Evolutionary conservation across 2,888 invertebrate species (phyloP).

Genomic region (Gastracanthus pulcherrimus): DNA sequence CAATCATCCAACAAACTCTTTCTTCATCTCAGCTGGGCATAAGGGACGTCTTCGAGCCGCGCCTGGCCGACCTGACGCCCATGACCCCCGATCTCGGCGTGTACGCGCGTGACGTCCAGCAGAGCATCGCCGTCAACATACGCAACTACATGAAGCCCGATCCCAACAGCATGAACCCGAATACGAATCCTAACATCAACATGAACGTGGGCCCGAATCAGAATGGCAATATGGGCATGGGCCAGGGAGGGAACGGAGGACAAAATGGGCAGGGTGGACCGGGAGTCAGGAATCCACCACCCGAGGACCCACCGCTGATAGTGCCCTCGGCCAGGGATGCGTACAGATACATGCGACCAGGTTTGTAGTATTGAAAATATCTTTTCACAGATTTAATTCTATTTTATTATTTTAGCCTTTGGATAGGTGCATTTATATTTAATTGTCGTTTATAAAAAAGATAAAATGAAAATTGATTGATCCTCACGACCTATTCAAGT

Average conservation of each 20-base stretch:
- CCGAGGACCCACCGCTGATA: constrained; percentile 2
- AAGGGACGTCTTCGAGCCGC: constrained; percentile 88
- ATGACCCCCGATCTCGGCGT: constrained; percentile 89
- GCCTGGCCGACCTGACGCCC: constrained; percentile 86
- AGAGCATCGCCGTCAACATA: constrained; percentile 90
- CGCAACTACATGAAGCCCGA: constrained; percentile 85
- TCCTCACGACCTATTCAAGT: no score
- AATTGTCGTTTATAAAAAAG: no score
- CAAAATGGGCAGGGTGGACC: no score
- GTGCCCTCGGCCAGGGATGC: constrained; percentile 63
- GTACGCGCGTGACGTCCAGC: constrained; percentile 90
- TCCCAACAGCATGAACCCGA: constrained; percentile 58
- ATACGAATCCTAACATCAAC: not conserved
- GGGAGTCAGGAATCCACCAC: no score
- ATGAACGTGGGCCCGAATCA: not conserved
- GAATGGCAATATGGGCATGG: not conserved
- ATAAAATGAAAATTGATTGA: no score
- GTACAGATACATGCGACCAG: constrained; percentile 68
- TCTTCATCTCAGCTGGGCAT: constrained; percentile 84
- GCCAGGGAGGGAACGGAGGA: not conserved
- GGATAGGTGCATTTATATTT: not conserved
- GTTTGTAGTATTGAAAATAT: no score
- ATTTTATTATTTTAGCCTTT: not conserved
- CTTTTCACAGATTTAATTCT: no score
- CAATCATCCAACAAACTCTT: no score